A percentile compares a stretch with the other conserved stretches of the same genome.
Conservation (phyloP, 1,140 invertebrate species). For the Mya arenaria region DNA sequence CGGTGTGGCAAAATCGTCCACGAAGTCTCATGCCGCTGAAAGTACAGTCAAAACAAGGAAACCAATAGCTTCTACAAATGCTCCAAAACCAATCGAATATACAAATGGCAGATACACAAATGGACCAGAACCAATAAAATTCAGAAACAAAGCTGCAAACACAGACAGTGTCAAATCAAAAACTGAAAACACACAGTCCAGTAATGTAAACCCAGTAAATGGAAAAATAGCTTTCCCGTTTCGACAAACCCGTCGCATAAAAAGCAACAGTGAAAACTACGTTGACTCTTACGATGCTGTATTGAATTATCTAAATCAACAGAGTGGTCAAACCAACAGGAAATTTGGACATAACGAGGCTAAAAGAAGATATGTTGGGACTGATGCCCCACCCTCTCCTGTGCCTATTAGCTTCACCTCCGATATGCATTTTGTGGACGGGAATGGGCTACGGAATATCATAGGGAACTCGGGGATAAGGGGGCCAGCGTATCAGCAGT, state of each 20-base stretch:
- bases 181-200: too few relatives aligned
- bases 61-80: too few relatives aligned
- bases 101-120: background rate
- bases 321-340: background rate
- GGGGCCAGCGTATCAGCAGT: too few relatives aligned
- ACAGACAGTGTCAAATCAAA: too few relatives aligned
- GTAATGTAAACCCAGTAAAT: background rate
- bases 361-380: background rate
- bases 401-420: background rate
- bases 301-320: background rate
- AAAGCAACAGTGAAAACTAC: background rate
- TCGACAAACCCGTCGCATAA: background rate
- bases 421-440: background rate
- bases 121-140: constrained; percentile 3
- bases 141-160: background rate
- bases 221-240: background rate
- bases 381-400: background rate
- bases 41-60: too few relatives aligned
- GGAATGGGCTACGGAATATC: background rate
- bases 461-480: background rate
- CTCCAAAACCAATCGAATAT: background rate
- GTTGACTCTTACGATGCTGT: background rate
- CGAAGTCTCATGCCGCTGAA: too few relatives aligned
- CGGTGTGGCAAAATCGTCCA: too few relatives aligned
- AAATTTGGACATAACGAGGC: background rate